Evolutionary conservation across 2,888 invertebrate species (phyloP), one percentile per base, ranked within the genome.

Genomic region (Candidula unifasciata): DNA sequence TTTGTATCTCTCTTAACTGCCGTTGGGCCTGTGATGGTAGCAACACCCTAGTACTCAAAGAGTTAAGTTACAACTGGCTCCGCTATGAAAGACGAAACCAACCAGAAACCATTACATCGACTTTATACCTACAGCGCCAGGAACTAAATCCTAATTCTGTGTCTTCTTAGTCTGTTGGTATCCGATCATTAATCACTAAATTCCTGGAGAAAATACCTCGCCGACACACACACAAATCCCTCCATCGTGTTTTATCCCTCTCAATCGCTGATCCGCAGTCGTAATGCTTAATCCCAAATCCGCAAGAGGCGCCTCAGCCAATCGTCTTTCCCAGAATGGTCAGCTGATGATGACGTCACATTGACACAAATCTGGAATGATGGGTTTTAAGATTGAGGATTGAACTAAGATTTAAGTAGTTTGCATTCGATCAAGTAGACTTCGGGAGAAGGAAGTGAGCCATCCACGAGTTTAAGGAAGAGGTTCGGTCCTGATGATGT

Each of bases 291-390:
- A 27, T 16, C 30, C 68, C 21, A n/a, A 18, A 16, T 30, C 33
- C 30, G n/a, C 68, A 64, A 10, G 21, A 27, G 27, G 18, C 30
- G 68, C 5, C 21, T 69, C 30, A 69, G 68, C 68, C 68, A 69
- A 69, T 69, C 68, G 68, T 30, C 21, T 69, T 69, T 30, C 30
- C 27, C 8, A 69, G 68, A 69, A n/a, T 69, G 68, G 30, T 69
- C 68, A 69, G 68, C 68, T 69, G 68, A 69, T 18, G 68, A 30
- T 69, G 68, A 69, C 68, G 68, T 69, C 68, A 69, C 27, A 8
- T 5, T 69, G 68, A 69, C 68, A 69, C 6, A 69, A 6, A 69
- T 69, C 68, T 27, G 30, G n/a, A 69, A n/a, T 27, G 33, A 69
- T 69, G 68, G 18, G 30, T 27, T 27, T 33, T 27, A 30, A 69